Evolutionary conservation across 2,888 invertebrate species (phyloP).

Genomic region (Entomobrya multifasciata): DNA sequence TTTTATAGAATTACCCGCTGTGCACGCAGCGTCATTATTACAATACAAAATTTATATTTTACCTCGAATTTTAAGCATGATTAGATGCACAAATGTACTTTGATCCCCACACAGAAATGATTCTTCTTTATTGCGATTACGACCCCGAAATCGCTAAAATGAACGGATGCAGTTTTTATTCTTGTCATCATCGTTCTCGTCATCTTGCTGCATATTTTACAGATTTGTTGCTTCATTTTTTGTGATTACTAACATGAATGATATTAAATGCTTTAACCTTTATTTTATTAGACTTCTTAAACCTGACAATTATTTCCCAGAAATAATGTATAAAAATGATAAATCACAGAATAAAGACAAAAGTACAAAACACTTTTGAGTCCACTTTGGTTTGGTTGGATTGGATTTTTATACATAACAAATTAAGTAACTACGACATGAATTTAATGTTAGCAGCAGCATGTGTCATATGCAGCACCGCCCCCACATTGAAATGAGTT

Average conservation of each 20-base stretch:
- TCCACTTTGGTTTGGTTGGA: too few relatives aligned
- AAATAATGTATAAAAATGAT: background rate
- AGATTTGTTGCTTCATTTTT: background rate
- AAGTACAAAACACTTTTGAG: constrained; percentile 3
- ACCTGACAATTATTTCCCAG: too few relatives aligned
- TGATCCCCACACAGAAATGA: background rate
- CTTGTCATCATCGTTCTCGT: background rate
- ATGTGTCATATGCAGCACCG: constrained; percentile 70
- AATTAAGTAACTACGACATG: background rate
- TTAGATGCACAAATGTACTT: constrained; percentile 40
- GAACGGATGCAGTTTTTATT: constrained; percentile 6
- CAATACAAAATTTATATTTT: constrained; percentile 9
- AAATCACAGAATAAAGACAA: constrained; percentile 35
- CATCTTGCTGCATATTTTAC: background rate
- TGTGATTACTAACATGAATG: background rate
- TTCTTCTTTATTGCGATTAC: constrained; percentile 24
- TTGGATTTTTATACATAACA: too few relatives aligned
- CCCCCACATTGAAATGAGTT: constrained; percentile 72
- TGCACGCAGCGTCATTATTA: constrained; percentile 4
- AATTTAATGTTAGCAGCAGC: constrained; percentile 69
- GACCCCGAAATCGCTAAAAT: background rate
- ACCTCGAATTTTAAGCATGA: constrained; percentile 36
- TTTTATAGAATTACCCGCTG: constrained; percentile 23
- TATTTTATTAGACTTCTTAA: too few relatives aligned
- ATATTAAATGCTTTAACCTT: too few relatives aligned